Conservation (phyloP, 2,888 invertebrate genomes). For the Athalia cordata region DNA sequence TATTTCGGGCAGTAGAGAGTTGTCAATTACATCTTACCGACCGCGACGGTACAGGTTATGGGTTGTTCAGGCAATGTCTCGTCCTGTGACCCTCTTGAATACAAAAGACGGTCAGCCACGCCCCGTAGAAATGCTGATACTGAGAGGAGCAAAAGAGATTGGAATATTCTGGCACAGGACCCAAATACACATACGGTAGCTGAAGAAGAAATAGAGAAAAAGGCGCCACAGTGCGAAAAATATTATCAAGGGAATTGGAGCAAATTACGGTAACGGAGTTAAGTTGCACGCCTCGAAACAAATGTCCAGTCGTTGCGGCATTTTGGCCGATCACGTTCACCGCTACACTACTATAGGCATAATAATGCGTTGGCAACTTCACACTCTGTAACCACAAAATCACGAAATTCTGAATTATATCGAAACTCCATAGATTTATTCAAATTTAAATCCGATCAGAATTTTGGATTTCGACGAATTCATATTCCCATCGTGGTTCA, state of each 20-base stretch:
- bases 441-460: conserved; percentile 3
- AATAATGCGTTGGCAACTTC: not conserved
- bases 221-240: not conserved
- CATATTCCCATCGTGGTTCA: not conserved
- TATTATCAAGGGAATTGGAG: conserved; percentile 26
- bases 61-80: conserved; percentile 9
- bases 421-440: not conserved
- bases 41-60: not conserved
- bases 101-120: not conserved
- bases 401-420: no score
- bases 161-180: not conserved
- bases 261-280: conserved; percentile 20
- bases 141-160: not conserved
- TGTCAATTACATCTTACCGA: conserved; percentile 7
- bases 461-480: not conserved
- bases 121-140: not conserved
- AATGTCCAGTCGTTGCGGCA: conserved; percentile 17
- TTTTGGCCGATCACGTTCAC: not conserved
- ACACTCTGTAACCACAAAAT: conserved; percentile 2
- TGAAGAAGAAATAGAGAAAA: not conserved
- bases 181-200: not conserved
- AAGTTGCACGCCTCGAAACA: not conserved
- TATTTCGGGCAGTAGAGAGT: not conserved
- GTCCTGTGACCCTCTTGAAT: conserved; percentile 28
- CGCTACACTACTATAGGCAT: not conserved